phyloP scores from a whole-genome alignment of 2,888 invertebrate genomes.

The Nomada ferruginata region DNA sequence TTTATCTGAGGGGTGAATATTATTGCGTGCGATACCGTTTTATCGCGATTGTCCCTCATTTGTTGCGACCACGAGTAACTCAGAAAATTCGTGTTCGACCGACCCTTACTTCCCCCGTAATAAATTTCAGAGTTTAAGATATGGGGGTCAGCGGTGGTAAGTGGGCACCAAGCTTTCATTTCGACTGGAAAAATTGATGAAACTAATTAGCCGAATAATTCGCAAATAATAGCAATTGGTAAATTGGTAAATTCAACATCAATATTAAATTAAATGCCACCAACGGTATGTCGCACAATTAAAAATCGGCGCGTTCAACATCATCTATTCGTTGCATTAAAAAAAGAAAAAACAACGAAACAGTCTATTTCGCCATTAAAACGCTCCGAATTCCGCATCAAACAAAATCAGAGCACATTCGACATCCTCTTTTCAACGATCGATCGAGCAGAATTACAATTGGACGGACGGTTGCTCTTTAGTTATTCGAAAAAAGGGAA shows the following conservation, averaged over 20 bases:
- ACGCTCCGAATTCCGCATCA: neutral
- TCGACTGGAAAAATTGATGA: too few relatives aligned
- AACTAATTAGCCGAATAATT: too few relatives aligned
- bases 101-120: slow-evolving; percentile 28
- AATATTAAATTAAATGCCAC: neutral
- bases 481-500: slow-evolving; percentile 67
- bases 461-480: slow-evolving; percentile 53
- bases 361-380: too few relatives aligned
- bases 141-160: neutral
- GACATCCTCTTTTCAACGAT: slow-evolving; percentile 23
- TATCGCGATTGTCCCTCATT: slow-evolving; percentile 43
- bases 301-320: too few relatives aligned
- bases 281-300: too few relatives aligned
- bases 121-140: slow-evolving; percentile 6
- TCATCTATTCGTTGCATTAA: too few relatives aligned
- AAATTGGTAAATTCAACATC: too few relatives aligned
- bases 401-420: slow-evolving; percentile 8
- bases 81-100: slow-evolving; percentile 1
- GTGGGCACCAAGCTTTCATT: neutral
- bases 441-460: slow-evolving; percentile 51
- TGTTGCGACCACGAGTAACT: slow-evolving; percentile 13
- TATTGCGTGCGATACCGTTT: slow-evolving; percentile 33
- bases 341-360: too few relatives aligned
- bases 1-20: slow-evolving; percentile 34
- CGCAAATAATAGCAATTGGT: too few relatives aligned